Evolutionary conservation across 2,797 vertebrate species (phyloP), one percentile per base, ranked within the genome.

Genomic region (Chrysocyon brachyurus): DNA sequence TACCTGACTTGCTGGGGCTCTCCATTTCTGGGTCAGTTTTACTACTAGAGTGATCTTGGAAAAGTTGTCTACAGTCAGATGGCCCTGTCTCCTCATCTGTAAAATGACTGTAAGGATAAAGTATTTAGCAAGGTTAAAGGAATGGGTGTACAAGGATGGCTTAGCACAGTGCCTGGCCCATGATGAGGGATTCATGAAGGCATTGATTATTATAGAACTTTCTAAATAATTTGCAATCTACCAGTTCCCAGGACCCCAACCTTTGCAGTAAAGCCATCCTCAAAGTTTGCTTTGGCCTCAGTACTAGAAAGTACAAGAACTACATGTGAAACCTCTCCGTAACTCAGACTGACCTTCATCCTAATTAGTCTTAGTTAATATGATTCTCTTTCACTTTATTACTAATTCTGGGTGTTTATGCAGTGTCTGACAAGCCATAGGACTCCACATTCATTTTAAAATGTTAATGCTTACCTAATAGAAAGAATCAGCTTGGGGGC

Each of bases 321-420:
- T n/a, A 3, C 17, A 3, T 83, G 52, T 46, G 22, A 89, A 91
- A 54, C 75, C 63, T 75, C 90, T 81, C 64, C 40, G 0, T 90
- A 66, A 92, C 87, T 77, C 64, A 61, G 22, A 66, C 17, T 54
- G 64, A 82, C 90, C 85, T 96, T 95, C 87, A 90, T 49, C 52
- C 75, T 70, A 66, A 75, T 96, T 89, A 90, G 54, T 77, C 59
- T 90, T 40, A 68, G 92, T 91, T 86, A 92, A 89, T 94, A 70
- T 24, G 73, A 57, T 84, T 83, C 95, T 90, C 61, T 96, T 95
- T 94, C 77, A 31, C 46, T 87, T 97, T 70, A 70, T 72, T 70
- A 14, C 17, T 57, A 40, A 88, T 49, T 56, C 70, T 75, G 33
- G 59, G 19, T 77, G 59, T 64, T 93, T 77, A 31, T 70, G 56